These are phyloP conservation scores for Stenodema calcarata DNA, from an alignment of 2,888 invertebrate genomes.

Conservation along the genomic window DNA sequence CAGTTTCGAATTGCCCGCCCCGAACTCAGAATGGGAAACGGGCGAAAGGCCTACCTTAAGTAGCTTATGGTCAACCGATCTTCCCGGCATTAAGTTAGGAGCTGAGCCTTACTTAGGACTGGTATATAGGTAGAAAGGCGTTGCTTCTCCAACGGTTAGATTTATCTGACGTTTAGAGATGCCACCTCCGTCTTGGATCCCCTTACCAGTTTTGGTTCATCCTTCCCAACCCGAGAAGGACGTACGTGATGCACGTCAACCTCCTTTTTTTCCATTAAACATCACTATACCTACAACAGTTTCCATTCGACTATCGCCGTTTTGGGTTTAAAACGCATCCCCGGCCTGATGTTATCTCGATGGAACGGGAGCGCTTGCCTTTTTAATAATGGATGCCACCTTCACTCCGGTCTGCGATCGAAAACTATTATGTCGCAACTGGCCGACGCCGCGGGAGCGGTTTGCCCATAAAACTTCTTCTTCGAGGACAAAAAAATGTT, in stretches of 20 bases:
- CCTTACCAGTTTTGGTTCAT: neutral
- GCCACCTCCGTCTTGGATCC: neutral
- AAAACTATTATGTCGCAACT: neutral
- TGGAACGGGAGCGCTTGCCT: constrained; percentile 24
- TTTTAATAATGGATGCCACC: constrained; percentile 42
- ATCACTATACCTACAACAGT: neutral
- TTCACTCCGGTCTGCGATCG: neutral
- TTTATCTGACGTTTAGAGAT: neutral
- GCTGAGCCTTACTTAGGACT: constrained; percentile 10
- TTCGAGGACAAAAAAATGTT: neutral
- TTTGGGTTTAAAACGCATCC: neutral
- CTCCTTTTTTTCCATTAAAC: constrained; percentile 17
- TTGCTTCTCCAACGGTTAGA: neutral
- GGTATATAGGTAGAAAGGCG: neutral
- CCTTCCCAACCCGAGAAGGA: neutral
- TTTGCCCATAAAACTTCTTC: neutral
- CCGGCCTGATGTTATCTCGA: neutral
- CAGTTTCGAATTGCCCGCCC: neutral
- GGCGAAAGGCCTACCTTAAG: neutral
- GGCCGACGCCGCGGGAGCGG: neutral
- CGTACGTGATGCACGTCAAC: neutral
- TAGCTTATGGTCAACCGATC: constrained; percentile 1
- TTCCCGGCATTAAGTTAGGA: neutral
- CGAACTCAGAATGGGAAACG: constrained; percentile 8
- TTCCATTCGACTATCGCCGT: neutral